Evolutionary conservation across 2,797 vertebrate genomes (phyloP), one percentile per base, ranked within the genome.

Genomic region (Tapirus indicus): DNA sequence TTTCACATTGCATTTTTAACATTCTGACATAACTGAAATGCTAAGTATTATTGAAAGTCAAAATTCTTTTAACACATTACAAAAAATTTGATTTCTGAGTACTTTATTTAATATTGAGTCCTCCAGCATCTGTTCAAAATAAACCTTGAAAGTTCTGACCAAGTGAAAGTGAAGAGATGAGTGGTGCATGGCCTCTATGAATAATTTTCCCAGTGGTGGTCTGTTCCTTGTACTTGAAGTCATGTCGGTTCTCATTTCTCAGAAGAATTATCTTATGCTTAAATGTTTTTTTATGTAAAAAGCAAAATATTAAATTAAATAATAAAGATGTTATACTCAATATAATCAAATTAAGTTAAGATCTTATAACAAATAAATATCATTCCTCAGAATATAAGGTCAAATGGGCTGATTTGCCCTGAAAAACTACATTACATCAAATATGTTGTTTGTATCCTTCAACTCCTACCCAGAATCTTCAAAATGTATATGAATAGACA

Each of bases 1-100:
- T 85, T 92, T 56, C 83, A 60, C 54, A 32, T n/a, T 75, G n/a
- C 12, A 69, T 95, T 95, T 93, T 89, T 88, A 80, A 83, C 56
- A 68, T 84, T 75, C 56, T 87, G 25, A 96, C 18, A 58, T 64
- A 87, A 83, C 71, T 66, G 38, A 95, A 77, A 56, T 95, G 38
- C 52, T 93, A 96, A 88, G 13, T 54, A 18, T 52, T 74, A 95
- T 5, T 87, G 78, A 93, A 91, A 96, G 58, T 86, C 82, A 94
- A 96, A 95, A 91, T 16, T n/a, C n/a, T 74, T 91, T 85, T 71
- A 97, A 91, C 35, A 83, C 1, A 62, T 90, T 35, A 82, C 66
- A 94, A 27, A 11, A 25, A 93, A 23, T 1, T 88, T 88, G 32
- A 80, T 93, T 95, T 95, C 38, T 80, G 41, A 77, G 23, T 52